Conservation (phyloP, 2,113 vertebrate genomes). For the Phylloscopus trochilus region DNA sequence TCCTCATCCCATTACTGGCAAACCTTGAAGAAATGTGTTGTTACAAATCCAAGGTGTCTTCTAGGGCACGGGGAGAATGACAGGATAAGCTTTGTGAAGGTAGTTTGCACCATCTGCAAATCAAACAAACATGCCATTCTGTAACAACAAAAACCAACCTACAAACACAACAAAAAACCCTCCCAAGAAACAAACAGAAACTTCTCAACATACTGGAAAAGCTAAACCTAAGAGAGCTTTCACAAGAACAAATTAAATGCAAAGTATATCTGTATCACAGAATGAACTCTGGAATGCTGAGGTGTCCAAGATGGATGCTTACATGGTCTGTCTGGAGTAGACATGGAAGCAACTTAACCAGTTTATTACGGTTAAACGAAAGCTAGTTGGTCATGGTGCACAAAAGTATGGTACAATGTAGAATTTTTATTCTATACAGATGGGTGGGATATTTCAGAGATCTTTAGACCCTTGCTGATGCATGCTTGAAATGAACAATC, state of each 20-base stretch:
- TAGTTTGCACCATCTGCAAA: background rate
- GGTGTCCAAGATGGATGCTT: background rate
- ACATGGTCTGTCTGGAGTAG: background rate
- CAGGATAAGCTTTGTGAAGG: background rate
- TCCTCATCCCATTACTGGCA: slow-evolving; percentile 2
- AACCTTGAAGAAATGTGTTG: background rate
- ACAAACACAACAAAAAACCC: background rate
- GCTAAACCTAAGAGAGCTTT: background rate
- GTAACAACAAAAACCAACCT: background rate
- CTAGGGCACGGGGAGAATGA: background rate
- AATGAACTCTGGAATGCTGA: background rate
- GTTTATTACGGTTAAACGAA: background rate
- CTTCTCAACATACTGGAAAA: background rate
- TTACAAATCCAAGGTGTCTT: background rate
- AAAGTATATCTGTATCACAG: background rate
- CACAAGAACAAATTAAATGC: background rate
- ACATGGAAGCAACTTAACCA: background rate
- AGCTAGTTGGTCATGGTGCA: background rate
- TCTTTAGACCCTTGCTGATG: background rate
- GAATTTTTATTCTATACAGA: background rate
- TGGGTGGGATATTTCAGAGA: background rate
- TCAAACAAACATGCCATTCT: background rate
- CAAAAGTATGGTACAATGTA: background rate
- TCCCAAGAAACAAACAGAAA: background rate
- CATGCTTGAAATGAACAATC: background rate